These are phyloP conservation scores for Xylota sylvarum DNA, from an alignment of 2,888 invertebrate species.

Conservation along the genomic window DNA sequence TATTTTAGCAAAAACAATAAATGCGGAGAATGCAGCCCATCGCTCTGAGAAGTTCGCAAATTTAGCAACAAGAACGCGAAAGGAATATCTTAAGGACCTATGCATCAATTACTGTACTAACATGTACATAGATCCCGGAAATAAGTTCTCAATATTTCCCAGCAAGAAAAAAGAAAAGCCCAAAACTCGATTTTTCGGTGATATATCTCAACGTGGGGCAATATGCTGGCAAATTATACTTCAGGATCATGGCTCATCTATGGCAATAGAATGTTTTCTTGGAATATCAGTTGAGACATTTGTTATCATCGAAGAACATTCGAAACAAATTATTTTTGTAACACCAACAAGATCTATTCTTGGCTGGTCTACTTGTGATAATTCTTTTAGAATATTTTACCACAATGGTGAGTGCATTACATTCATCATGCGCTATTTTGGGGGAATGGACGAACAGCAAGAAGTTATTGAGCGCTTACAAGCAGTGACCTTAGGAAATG, in stretches of 20 bases:
- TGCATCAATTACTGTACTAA: constrained; percentile 93
- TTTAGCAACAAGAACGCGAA: constrained; percentile 97
- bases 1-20: constrained; percentile 97
- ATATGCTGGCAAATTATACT: constrained; percentile 93
- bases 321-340: constrained; percentile 93
- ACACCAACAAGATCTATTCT: constrained; percentile 93
- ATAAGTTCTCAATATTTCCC: constrained; percentile 92
- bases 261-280: constrained; percentile 90
- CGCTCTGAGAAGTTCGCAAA: constrained; percentile 98
- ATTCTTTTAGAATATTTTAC: constrained; percentile 92
- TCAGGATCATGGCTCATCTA: constrained; percentile 89
- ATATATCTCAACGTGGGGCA: constrained; percentile 90
- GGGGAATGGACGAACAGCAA: constrained; percentile 89
- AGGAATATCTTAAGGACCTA: constrained; percentile 97
- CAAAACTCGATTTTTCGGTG: constrained; percentile 90
- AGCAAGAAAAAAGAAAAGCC: constrained; percentile 92
- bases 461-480: constrained; percentile 93
- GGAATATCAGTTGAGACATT: constrained; percentile 95
- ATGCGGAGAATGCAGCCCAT: constrained; percentile 98
- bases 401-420: constrained; percentile 97
- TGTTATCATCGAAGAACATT: constrained; percentile 93
- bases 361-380: constrained; percentile 86
- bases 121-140: constrained; percentile 92
- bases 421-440: constrained; percentile 90
- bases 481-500: constrained; percentile 87